These are phyloP conservation scores for Thalassarche chlororhynchos DNA, from an alignment of 2,113 vertebrate genomes.

Conservation along the genomic window DNA sequence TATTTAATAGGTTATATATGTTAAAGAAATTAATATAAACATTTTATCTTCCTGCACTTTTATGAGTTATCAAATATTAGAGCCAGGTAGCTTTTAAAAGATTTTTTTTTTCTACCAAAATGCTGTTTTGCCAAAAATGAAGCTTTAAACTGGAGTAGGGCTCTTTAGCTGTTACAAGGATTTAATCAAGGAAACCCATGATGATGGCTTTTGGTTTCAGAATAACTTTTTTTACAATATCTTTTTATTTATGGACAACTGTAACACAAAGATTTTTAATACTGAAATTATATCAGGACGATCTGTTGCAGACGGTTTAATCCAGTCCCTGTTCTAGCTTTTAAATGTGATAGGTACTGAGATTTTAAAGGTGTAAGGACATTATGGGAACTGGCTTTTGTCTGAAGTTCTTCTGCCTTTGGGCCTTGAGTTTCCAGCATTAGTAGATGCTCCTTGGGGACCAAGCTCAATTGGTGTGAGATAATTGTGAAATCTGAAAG, in stretches of 20 bases:
- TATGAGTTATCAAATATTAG: not conserved
- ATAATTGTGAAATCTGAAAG: not conserved
- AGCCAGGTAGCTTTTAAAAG: not conserved
- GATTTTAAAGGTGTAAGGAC: not conserved
- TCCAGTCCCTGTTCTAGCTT: not conserved
- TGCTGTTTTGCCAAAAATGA: not conserved
- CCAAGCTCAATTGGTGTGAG: not conserved
- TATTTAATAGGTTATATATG: not conserved
- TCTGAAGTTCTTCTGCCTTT: constrained; percentile 14
- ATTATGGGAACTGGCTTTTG: not conserved
- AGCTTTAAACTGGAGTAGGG: not conserved
- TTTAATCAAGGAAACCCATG: not conserved
- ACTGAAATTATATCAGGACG: not conserved
- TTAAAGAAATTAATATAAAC: not conserved
- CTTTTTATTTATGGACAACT: not conserved
- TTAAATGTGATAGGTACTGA: not conserved
- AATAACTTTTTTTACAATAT: not conserved
- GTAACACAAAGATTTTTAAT: not conserved
- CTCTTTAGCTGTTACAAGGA: not conserved
- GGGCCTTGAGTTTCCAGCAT: not conserved
- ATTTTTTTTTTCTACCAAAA: not conserved
- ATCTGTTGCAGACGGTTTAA: not conserved
- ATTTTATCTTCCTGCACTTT: not conserved
- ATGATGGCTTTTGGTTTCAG: not conserved
- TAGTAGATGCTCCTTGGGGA: not conserved